A percentile compares a stretch with the other conserved stretches of the same genome.
Evolutionary conservation across 2,113 vertebrate species (phyloP).

Genomic region (Hydropotes inermis): DNA sequence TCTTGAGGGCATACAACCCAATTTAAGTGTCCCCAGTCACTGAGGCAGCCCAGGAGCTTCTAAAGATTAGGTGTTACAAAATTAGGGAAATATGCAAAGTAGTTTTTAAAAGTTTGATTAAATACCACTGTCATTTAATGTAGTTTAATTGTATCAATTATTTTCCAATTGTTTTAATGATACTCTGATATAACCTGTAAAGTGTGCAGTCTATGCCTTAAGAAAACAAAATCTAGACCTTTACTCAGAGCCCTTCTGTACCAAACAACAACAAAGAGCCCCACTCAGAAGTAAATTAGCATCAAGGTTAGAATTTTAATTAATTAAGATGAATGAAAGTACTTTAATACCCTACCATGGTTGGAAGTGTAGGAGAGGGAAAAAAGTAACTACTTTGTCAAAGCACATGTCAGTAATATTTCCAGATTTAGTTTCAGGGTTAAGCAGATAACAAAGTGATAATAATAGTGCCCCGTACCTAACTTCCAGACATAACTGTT

Average conservation of each 20-base stretch:
- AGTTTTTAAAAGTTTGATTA: not conserved
- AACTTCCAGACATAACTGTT: not conserved
- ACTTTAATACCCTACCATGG: not conserved
- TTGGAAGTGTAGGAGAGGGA: not conserved
- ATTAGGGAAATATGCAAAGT: not conserved
- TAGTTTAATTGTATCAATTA: not conserved
- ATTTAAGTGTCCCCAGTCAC: not conserved
- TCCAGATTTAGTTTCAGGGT: not conserved
- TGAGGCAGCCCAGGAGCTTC: not conserved
- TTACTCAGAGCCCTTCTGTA: not conserved
- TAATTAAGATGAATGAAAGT: constrained; percentile 33
- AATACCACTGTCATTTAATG: not conserved
- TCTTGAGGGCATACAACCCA: not conserved
- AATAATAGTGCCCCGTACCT: not conserved
- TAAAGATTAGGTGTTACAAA: not conserved
- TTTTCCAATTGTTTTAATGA: not conserved
- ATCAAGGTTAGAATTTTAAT: constrained; percentile 44
- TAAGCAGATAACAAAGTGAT: not conserved
- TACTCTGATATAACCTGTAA: not conserved
- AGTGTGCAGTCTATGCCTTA: not conserved
- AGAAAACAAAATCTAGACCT: not conserved
- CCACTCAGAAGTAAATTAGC: constrained; percentile 12
- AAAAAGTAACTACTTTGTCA: constrained; percentile 10
- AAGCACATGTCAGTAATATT: not conserved
- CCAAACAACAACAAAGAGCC: not conserved